Evolutionary conservation across 1,140 invertebrate genomes (phyloP).

Genomic region (Drosophila novamexicana): DNA sequence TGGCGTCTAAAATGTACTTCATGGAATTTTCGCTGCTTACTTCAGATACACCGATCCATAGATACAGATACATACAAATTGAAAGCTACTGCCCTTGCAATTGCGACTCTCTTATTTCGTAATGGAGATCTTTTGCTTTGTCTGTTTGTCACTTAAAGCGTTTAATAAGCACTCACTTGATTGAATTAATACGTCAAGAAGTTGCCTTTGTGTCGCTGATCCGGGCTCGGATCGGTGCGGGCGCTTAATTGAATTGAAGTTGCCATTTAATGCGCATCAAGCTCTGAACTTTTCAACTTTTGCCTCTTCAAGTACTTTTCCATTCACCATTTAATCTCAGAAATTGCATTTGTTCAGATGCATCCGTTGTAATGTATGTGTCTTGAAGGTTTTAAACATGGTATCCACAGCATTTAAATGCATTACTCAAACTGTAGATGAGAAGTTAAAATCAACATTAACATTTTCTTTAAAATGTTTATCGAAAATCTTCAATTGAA

Average conservation of each 20-base stretch:
- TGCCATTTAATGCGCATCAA: conserved; percentile 45
- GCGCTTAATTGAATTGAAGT: conserved; percentile 74
- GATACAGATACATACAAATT: conserved; percentile 6
- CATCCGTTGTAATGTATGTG: neutral
- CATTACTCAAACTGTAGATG: neutral
- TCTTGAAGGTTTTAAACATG: neutral
- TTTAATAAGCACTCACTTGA: conserved; percentile 79
- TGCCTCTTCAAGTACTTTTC: conserved; percentile 7
- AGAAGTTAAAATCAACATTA: no score
- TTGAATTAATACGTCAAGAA: conserved; percentile 74
- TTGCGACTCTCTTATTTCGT: conserved; percentile 37
- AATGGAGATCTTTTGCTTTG: conserved; percentile 45
- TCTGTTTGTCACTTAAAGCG: conserved; percentile 70
- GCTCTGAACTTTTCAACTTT: conserved; percentile 76
- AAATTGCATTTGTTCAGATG: conserved; percentile 1
- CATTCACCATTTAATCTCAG: conserved; percentile 15
- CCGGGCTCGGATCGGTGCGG: conserved; percentile 34
- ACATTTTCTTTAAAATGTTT: no score
- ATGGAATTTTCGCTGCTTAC: conserved; percentile 59
- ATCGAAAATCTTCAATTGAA: no score
- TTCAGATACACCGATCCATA: conserved; percentile 7
- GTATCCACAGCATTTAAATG: neutral
- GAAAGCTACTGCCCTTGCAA: conserved; percentile 7
- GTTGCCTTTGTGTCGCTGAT: conserved; percentile 62
- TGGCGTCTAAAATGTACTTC: conserved; percentile 69